Conservation (phyloP, 2,113 vertebrate genomes). For the Bagarius yarrelli region DNA sequence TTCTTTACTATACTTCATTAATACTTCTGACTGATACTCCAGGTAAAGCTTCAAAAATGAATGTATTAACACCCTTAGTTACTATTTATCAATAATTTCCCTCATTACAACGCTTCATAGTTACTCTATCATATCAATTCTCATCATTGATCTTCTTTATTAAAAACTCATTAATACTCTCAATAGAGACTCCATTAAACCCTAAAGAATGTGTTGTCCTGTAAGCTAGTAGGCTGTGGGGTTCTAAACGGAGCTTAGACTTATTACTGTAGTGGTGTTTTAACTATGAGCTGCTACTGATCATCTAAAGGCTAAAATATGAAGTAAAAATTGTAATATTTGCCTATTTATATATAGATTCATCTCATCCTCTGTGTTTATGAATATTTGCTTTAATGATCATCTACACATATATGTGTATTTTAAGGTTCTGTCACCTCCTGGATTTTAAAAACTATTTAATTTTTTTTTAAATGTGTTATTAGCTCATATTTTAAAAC, state of each 20-base stretch:
- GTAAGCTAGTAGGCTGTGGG: not conserved
- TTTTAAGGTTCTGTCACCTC: not conserved
- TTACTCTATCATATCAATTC: not conserved
- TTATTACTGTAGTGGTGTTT: not conserved
- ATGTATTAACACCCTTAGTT: too few relatives aligned
- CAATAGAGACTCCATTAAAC: too few relatives aligned
- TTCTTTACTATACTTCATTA: too few relatives aligned
- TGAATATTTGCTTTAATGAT: not conserved
- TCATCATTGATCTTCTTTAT: not conserved
- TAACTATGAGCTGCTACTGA: too few relatives aligned
- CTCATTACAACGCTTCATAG: too few relatives aligned
- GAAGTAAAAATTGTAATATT: too few relatives aligned
- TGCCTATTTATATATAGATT: not conserved
- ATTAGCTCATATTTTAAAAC: not conserved
- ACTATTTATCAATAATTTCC: too few relatives aligned
- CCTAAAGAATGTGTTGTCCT: too few relatives aligned
- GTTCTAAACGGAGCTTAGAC: not conserved
- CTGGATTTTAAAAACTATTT: not conserved
- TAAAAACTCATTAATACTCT: not conserved
- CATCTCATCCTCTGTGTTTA: not conserved
- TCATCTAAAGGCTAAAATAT: too few relatives aligned
- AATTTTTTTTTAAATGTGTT: not conserved
- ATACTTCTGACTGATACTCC: too few relatives aligned
- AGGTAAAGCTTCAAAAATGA: too few relatives aligned
- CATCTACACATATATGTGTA: not conserved